Percentiles rank a stretch among this genome's conserved stretches.
Evolutionary conservation across 1,140 invertebrate genomes (phyloP).

Genomic region (Ylistrum balloti): DNA sequence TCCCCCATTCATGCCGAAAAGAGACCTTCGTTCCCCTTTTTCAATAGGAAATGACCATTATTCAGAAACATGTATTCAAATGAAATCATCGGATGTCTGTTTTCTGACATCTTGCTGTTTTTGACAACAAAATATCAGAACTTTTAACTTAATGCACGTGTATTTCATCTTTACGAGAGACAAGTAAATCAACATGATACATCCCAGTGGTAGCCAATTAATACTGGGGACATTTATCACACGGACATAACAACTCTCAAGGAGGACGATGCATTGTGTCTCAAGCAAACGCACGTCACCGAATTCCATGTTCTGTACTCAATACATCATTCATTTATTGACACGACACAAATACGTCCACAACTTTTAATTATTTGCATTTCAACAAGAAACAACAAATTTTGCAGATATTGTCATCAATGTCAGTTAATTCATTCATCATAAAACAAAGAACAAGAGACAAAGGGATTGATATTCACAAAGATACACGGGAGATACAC

Average conservation of each 20-base stretch:
- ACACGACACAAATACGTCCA: constrained; percentile 17
- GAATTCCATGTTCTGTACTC: background rate
- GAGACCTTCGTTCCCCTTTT: too few relatives aligned
- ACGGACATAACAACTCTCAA: background rate
- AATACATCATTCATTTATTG: background rate
- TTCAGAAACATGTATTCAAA: too few relatives aligned
- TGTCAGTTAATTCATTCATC: background rate
- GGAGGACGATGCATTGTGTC: background rate
- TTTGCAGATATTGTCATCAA: background rate
- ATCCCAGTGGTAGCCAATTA: background rate
- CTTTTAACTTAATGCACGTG: too few relatives aligned
- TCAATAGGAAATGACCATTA: too few relatives aligned
- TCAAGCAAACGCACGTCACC: background rate
- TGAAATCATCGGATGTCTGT: too few relatives aligned
- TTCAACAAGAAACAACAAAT: background rate
- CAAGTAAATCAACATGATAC: background rate
- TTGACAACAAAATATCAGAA: too few relatives aligned
- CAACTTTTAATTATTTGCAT: background rate
- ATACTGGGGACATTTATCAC: background rate
- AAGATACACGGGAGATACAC: background rate
- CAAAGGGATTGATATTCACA: background rate
- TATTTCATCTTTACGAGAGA: background rate
- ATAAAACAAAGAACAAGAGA: background rate
- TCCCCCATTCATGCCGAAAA: too few relatives aligned
- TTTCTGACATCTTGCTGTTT: too few relatives aligned